Conservation (phyloP, 2,888 invertebrate genomes). For the Proisotoma minuta region DNA sequence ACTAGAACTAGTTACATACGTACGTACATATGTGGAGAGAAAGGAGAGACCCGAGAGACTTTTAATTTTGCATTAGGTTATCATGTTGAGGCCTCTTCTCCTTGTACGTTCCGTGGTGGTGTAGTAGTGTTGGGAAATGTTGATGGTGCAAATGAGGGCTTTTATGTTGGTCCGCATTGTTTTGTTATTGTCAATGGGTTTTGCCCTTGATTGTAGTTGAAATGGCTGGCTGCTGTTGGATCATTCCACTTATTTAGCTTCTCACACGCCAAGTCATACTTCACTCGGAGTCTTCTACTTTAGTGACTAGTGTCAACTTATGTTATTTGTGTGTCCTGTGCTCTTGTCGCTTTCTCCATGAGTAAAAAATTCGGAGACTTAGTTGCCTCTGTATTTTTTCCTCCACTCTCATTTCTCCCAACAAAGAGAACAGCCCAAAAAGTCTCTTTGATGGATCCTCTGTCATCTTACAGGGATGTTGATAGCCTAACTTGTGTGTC, state of each 20-base stretch:
- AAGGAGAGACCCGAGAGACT: constrained; percentile 25
- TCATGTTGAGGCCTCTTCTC: constrained; percentile 6
- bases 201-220: not conserved
- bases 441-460: constrained; percentile 17
- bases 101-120: not conserved
- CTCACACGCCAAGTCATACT: constrained; percentile 5
- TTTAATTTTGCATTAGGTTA: constrained; percentile 42
- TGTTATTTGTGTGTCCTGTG: constrained; percentile 11
- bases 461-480: constrained; percentile 12
- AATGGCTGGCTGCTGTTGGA: not conserved
- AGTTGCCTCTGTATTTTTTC: not conserved
- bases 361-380: not conserved
- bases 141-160: not conserved
- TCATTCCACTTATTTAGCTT: constrained; percentile 12
- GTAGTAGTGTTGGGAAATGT: not conserved
- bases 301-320: constrained; percentile 10
- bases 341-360: constrained; percentile 11
- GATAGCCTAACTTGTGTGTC: not conserved
- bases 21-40: too few species aligned
- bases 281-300: not conserved
- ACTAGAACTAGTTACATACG: too few species aligned
- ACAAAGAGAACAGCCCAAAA: not conserved
- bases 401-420: constrained; percentile 5
- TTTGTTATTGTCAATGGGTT: too few species aligned
- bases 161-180: not conserved